A percentile compares a stretch with the other conserved stretches of the same genome.
Conservation (phyloP, 2,113 vertebrate species). For the Rissa tridactyla region DNA sequence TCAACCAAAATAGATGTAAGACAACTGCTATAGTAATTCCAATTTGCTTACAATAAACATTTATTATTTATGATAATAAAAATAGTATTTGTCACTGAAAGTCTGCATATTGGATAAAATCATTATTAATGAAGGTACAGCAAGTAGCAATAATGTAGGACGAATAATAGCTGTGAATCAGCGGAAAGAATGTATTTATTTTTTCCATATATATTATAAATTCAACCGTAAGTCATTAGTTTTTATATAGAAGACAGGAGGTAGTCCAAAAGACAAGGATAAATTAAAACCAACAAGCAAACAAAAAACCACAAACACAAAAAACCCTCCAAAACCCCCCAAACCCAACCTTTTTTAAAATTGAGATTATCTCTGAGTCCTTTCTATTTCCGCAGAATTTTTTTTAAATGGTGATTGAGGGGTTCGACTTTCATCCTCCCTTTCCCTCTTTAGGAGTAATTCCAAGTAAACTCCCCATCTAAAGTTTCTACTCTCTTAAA, state of each 20-base stretch:
- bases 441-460: not conserved
- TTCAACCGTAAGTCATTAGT: not conserved
- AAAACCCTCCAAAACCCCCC: accelerated
- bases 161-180: not conserved
- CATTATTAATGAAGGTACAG: not conserved
- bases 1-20: not conserved
- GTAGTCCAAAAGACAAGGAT: not conserved
- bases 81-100: not conserved
- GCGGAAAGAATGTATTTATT: not conserved
- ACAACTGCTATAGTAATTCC: not conserved
- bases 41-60: not conserved
- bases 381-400: not conserved
- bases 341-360: not conserved
- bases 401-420: not conserved
- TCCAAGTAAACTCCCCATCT: not conserved
- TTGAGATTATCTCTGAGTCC: not conserved
- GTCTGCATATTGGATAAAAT: not conserved
- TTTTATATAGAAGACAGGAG: not conserved
- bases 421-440: not conserved
- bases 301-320: not conserved
- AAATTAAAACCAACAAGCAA: not conserved
- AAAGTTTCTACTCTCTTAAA: not conserved
- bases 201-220: not conserved
- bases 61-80: not conserved
- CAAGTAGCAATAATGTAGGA: not conserved